These are phyloP conservation scores for Netelia melanura DNA, from an alignment of 2,888 invertebrate species.

Conservation along the genomic window DNA sequence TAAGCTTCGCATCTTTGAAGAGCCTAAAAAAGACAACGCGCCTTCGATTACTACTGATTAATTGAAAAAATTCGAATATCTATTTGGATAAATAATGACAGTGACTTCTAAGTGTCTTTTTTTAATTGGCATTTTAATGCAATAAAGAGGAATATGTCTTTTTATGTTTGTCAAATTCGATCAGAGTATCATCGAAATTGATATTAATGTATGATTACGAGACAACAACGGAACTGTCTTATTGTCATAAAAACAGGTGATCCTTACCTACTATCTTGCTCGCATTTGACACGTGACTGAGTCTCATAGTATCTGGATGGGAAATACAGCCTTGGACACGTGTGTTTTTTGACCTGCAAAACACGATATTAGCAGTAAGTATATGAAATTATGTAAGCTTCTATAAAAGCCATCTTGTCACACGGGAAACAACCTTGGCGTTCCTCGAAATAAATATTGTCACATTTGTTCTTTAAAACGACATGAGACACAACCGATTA, in stretches of 20 bases:
- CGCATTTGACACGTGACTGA: conserved; percentile 75
- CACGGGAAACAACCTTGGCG: conserved; percentile 73
- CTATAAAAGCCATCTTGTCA: conserved; percentile 81
- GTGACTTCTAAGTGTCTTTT: background rate
- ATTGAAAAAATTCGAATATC: background rate
- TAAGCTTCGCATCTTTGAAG: conserved; percentile 77
- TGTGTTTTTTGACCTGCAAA: conserved; percentile 80
- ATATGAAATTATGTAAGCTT: conserved; percentile 81
- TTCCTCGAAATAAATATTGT: conserved; percentile 51
- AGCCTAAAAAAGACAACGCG: conserved; percentile 73
- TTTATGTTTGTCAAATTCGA: background rate
- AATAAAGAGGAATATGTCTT: background rate
- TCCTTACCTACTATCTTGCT: conserved; percentile 76
- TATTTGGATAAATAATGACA: background rate
- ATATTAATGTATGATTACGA: background rate
- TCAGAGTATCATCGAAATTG: background rate
- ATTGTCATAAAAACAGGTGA: background rate
- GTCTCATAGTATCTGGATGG: conserved; percentile 78
- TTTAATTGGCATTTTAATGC: background rate
- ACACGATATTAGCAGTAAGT: conserved; percentile 27
- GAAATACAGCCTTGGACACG: conserved; percentile 77
- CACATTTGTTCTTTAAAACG: conserved; percentile 2
- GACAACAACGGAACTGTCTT: background rate
- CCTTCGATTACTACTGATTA: background rate
- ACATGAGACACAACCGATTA: background rate